Conservation (phyloP, 2,888 invertebrate genomes). For the Anoplius nigerrimus region DNA sequence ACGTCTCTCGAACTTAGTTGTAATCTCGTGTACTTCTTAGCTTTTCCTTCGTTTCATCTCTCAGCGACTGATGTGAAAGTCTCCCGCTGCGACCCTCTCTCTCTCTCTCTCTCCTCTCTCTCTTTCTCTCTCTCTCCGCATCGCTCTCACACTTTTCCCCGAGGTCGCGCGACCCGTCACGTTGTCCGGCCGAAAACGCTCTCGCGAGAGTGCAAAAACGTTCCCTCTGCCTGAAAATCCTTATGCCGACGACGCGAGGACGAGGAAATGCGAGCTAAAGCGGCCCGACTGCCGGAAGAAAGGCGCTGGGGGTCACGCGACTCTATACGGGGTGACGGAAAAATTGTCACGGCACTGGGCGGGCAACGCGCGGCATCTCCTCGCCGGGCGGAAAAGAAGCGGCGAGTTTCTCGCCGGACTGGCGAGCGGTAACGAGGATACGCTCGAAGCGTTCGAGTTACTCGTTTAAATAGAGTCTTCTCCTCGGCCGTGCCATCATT, state of each 20-base stretch:
- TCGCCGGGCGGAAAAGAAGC: too few species aligned
- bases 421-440: too few species aligned
- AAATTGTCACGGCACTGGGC: not conserved
- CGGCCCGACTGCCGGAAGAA: conserved; percentile 5
- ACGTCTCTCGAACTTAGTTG: conserved; percentile 27
- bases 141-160: conserved; percentile 14
- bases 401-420: too few species aligned
- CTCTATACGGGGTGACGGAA: conserved; percentile 17
- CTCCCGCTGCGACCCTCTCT: conserved; percentile 1
- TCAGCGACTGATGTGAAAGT: conserved; percentile 18
- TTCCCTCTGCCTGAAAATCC: conserved; percentile 21
- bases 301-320: conserved; percentile 24
- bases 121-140: conserved; percentile 10
- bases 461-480: too few species aligned
- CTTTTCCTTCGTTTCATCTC: conserved; percentile 10
- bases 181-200: conserved; percentile 21
- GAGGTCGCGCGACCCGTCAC: conserved; percentile 8
- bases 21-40: conserved; percentile 24
- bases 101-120: conserved; percentile 3
- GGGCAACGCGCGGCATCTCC: too few species aligned
- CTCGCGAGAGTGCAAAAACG: conserved; percentile 9
- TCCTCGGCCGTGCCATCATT: conserved; percentile 13
- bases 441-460: too few species aligned
- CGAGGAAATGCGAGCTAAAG: conserved; percentile 6
- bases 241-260: conserved; percentile 24